A percentile compares a stretch with the other conserved stretches of the same genome.
Evolutionary conservation across 2,113 vertebrate genomes (phyloP).

Genomic region (Phyllostomus hastatus): DNA sequence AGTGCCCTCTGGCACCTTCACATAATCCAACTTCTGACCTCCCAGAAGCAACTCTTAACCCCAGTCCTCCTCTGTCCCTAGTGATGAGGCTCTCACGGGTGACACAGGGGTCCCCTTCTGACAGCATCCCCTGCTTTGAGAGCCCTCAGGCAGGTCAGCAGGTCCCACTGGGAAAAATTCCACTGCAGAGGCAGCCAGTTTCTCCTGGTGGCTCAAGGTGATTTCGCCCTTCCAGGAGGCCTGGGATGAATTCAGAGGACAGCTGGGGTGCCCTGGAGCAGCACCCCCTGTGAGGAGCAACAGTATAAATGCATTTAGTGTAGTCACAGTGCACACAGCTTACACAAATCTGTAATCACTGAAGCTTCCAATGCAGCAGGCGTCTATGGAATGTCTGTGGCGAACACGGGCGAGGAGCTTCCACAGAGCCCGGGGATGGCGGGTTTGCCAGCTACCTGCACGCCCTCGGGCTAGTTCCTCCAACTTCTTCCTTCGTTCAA

Average conservation of each 20-base stretch:
- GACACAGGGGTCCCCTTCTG: background rate
- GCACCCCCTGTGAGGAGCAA: background rate
- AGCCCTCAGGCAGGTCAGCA: background rate
- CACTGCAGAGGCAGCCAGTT: background rate
- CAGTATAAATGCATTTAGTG: background rate
- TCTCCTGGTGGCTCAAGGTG: slow-evolving; percentile 45
- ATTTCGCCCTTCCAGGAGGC: slow-evolving; percentile 33
- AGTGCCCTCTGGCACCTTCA: background rate
- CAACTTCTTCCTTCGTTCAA: background rate
- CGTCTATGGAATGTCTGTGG: background rate
- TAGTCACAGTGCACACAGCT: background rate
- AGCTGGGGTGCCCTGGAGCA: background rate
- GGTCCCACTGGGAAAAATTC: slow-evolving; percentile 10
- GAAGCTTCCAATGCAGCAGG: background rate
- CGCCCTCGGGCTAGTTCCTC: background rate
- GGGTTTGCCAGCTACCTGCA: background rate
- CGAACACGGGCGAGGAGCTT: background rate
- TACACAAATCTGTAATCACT: background rate
- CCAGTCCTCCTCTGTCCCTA: background rate
- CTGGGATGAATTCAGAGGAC: slow-evolving; percentile 9
- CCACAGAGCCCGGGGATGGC: rapidly evolving
- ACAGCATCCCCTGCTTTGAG: background rate
- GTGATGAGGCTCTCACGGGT: background rate
- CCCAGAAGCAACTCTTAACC: background rate
- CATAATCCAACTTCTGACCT: background rate